These are phyloP conservation scores for Rutilus rutilus DNA, from an alignment of 2,113 vertebrate genomes.

Conservation along the genomic window DNA sequence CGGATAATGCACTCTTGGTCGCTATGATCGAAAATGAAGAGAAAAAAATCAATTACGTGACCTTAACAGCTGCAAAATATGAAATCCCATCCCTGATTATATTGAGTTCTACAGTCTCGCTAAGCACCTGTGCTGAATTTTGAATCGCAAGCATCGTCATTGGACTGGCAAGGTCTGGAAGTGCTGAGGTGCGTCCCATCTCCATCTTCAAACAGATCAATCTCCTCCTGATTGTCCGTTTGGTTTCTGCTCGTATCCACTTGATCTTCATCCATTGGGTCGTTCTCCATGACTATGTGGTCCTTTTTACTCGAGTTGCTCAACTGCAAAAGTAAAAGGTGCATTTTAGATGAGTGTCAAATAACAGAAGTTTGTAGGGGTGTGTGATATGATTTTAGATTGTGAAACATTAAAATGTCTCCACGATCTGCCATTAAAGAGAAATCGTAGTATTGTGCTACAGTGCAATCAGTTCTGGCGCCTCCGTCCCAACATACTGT, in stretches of 20 bases:
- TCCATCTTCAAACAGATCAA: constrained; percentile 78
- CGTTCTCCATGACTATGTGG: constrained; percentile 67
- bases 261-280: constrained; percentile 70
- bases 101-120: no score
- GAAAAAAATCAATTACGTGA: neutral
- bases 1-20: constrained; percentile 83
- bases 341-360: neutral
- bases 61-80: neutral
- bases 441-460: no score
- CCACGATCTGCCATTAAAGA: no score
- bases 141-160: constrained; percentile 74
- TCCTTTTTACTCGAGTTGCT: constrained; percentile 70
- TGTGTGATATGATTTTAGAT: no score
- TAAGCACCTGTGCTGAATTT: constrained; percentile 76
- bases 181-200: constrained; percentile 56
- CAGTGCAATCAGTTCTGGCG: no score
- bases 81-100: neutral
- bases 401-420: no score
- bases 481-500: no score
- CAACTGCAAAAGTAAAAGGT: constrained; percentile 67
- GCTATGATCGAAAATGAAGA: constrained; percentile 69
- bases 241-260: constrained; percentile 75
- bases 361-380: no score
- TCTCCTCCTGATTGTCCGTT: constrained; percentile 64
- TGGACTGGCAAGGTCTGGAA: constrained; percentile 61